Conservation (phyloP, 2,888 invertebrate genomes). For the Andrena fulva region DNA sequence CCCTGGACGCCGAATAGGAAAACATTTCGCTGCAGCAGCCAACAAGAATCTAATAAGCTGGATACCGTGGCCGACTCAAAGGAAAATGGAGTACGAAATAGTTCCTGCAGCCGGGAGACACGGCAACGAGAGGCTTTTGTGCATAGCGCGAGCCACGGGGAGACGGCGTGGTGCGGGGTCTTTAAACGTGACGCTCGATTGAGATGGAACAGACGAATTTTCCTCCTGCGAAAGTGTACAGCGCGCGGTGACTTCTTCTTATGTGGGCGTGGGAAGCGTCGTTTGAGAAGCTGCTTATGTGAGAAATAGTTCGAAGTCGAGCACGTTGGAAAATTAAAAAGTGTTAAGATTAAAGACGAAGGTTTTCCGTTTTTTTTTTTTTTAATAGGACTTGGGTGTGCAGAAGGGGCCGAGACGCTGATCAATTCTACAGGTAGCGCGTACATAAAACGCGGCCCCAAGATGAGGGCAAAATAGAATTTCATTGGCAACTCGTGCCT, state of each 20-base stretch:
- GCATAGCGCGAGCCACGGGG: neutral
- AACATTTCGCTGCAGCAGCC: conserved; percentile 31
- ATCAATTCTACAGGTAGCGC: conserved; percentile 22
- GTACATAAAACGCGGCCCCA: conserved; percentile 40
- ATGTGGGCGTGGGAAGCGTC: neutral
- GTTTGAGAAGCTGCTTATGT: conserved; percentile 6
- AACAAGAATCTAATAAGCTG: conserved; percentile 68
- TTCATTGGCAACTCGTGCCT: conserved; percentile 68
- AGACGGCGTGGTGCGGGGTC: neutral
- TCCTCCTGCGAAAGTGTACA: conserved; percentile 4
- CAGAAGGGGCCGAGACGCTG: neutral
- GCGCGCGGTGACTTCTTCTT: neutral
- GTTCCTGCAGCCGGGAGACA: conserved; percentile 37
- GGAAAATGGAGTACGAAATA: conserved; percentile 55
- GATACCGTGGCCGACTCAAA: conserved; percentile 57
- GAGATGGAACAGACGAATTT: conserved; percentile 15
- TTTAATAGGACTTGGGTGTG: neutral
- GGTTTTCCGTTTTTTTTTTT: neutral
- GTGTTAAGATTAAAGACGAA: too few species aligned
- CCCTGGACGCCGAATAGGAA: conserved; percentile 29
- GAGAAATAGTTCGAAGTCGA: neutral
- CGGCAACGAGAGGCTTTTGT: conserved; percentile 14
- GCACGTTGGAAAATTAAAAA: neutral
- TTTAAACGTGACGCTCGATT: conserved; percentile 39
- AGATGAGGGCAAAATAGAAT: conserved; percentile 59